A percentile compares a stretch with the other conserved stretches of the same genome.
Conservation (phyloP, 1,140 invertebrate species). For the Micrasema longulum region DNA sequence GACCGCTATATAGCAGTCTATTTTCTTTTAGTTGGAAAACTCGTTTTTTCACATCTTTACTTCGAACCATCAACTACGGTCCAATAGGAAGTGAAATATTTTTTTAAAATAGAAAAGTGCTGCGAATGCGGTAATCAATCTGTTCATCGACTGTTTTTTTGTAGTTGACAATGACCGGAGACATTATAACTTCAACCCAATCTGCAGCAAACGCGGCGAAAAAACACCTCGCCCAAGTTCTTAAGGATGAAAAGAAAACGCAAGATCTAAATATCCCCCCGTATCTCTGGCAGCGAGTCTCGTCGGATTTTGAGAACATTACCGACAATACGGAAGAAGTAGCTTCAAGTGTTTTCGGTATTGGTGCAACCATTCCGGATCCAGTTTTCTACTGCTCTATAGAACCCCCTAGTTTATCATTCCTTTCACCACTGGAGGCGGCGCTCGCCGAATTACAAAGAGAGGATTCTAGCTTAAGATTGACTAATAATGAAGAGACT, state of each 20-base stretch:
- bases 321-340: conserved; percentile 14
- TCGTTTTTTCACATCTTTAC: too few species aligned
- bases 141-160: too few species aligned
- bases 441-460: conserved; percentile 87
- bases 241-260: conserved; percentile 57
- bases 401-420: conserved; percentile 86
- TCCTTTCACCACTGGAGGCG: conserved; percentile 82
- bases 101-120: too few species aligned
- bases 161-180: conserved; percentile 83
- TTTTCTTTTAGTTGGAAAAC: too few species aligned
- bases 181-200: conserved; percentile 80
- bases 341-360: conserved; percentile 63
- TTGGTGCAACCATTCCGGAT: conserved; percentile 81
- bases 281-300: conserved; percentile 40
- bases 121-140: too few species aligned
- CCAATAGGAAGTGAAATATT: too few species aligned
- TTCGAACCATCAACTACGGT: too few species aligned
- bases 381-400: conserved; percentile 98
- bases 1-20: too few species aligned
- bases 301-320: conserved; percentile 8
- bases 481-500: conserved; percentile 80
- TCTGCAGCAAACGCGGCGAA: conserved; percentile 70
- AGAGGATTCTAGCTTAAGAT: conserved; percentile 94
- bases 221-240: conserved; percentile 64
- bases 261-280: conserved; percentile 56